Evolutionary conservation across 2,113 vertebrate genomes (phyloP), one percentile per base, ranked within the genome.

Genomic region (Alces alces): DNA sequence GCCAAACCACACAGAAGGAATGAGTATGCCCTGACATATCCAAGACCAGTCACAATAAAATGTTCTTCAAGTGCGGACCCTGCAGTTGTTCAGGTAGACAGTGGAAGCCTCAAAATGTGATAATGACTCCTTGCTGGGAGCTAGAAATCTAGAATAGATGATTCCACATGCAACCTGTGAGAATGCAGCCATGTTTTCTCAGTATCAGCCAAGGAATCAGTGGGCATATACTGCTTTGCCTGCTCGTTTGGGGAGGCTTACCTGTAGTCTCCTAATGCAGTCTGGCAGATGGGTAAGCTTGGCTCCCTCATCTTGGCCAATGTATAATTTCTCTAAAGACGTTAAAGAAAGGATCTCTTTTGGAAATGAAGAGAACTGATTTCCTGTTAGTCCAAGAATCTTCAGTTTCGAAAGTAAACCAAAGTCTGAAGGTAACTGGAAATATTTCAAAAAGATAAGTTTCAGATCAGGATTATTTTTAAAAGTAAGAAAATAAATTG

Each of bases 271-370:
- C 7, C 58, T 96, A 96, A 98, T 98, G 52, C 96, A 57, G 88
- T 98, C 97, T 89, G 98, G 98, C 50, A 99, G 10, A 57, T 0
- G 79, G 45, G 93, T 93, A 50, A 99, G 66, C 97, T 98, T 98
- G 90, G 88, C 92, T 94, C 98, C 98, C 58, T 98, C 97, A 78
- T 99, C 98, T 98, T 99, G 98, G 61, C 98, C 98, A 47, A 98
- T 52, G 61, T 98, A 97, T 54, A 98, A 97, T 93, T 93, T 98
- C 97, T 98, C 98, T 91, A 99, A 97, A 55, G 98, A 98, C 2
- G 57, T n/a, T 73, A 99, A 78, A 27, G 95, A 93, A 96, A 98
- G 97, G 47, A 98, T 91, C 97, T 98, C 97, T 55, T 98, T 96
- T 17, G 98, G 98, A 96, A 99, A 99, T 23, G 54, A 83, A 64